These are phyloP conservation scores for Lycaena phlaeas DNA, from an alignment of 2,888 invertebrate species.

Conservation along the genomic window DNA sequence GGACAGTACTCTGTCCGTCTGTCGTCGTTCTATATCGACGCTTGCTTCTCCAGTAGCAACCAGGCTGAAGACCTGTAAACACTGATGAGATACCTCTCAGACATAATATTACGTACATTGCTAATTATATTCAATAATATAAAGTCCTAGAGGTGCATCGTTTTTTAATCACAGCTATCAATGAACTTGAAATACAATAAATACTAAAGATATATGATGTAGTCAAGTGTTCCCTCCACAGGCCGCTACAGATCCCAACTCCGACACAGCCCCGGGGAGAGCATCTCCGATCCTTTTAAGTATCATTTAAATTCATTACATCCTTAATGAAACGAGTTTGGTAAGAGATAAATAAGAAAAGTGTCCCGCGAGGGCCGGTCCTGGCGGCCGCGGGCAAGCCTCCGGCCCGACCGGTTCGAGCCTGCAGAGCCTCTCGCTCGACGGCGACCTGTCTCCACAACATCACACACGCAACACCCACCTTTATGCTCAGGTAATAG, in stretches of 20 bases:
- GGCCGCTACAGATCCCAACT: neutral
- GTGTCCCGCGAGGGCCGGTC: conserved; percentile 36
- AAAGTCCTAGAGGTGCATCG: too few relatives aligned
- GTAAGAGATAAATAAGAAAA: conserved; percentile 6
- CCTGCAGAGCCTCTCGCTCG: too few relatives aligned
- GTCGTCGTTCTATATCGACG: too few relatives aligned
- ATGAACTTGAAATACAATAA: too few relatives aligned
- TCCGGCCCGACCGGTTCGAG: conserved; percentile 49
- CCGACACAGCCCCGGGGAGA: neutral
- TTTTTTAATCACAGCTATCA: too few relatives aligned
- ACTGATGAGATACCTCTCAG: too few relatives aligned
- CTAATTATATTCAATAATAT: too few relatives aligned
- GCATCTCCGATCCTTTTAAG: neutral
- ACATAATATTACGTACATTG: too few relatives aligned
- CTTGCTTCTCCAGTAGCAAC: too few relatives aligned
- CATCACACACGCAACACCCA: neutral
- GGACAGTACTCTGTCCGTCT: too few relatives aligned
- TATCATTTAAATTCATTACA: conserved; percentile 8
- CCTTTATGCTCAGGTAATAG: neutral
- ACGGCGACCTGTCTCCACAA: neutral
- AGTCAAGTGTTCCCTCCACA: neutral
- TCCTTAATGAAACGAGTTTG: conserved; percentile 7
- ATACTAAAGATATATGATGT: too few relatives aligned
- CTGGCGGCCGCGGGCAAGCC: conserved; percentile 45
- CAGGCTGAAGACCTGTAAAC: too few relatives aligned